phyloP scores from a whole-genome alignment of 2,888 invertebrate genomes.

The Embidobia sp. region DNA sequence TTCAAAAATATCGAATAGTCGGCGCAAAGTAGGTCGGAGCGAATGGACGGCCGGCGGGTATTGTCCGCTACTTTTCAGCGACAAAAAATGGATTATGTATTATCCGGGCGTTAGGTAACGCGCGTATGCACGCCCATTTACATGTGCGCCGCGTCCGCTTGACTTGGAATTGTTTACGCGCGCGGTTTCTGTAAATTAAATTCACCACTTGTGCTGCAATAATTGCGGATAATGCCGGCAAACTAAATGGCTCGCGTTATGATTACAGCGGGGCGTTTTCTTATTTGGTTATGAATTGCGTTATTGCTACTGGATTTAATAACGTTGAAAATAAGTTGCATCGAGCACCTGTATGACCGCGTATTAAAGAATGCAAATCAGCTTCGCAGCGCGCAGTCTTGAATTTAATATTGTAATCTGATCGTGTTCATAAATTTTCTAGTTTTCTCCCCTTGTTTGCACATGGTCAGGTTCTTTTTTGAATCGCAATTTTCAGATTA shows the following conservation, averaged over 20 bases:
- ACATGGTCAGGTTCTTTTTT: no score
- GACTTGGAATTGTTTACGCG: constrained; percentile 28
- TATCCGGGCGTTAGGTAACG: constrained; percentile 10
- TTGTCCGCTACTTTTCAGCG: constrained; percentile 22
- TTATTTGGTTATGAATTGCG: constrained; percentile 1
- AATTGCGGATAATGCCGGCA: constrained; percentile 35
- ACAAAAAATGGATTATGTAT: constrained; percentile 41
- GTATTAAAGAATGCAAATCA: no score
- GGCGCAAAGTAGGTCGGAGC: constrained; percentile 15
- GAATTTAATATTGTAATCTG: no score
- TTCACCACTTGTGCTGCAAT: constrained; percentile 18
- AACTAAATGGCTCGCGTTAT: constrained; percentile 6
- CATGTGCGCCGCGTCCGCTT: constrained; percentile 7
- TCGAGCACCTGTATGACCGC: neutral
- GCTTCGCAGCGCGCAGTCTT: no score
- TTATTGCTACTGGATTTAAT: constrained; percentile 4
- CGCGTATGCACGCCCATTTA: constrained; percentile 13
- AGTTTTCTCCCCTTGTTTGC: no score
- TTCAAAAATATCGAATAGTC: constrained; percentile 18
- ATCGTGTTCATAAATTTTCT: no score
- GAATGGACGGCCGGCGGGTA: constrained; percentile 15
- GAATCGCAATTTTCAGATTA: no score
- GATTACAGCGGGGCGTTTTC: constrained; percentile 11
- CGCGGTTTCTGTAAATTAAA: constrained; percentile 48
- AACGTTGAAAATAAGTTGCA: constrained; percentile 4